A percentile compares a stretch with the other conserved stretches of the same genome.
phyloP scores from a whole-genome alignment of 2,113 vertebrate species.

The Henicopernis longicauda region DNA sequence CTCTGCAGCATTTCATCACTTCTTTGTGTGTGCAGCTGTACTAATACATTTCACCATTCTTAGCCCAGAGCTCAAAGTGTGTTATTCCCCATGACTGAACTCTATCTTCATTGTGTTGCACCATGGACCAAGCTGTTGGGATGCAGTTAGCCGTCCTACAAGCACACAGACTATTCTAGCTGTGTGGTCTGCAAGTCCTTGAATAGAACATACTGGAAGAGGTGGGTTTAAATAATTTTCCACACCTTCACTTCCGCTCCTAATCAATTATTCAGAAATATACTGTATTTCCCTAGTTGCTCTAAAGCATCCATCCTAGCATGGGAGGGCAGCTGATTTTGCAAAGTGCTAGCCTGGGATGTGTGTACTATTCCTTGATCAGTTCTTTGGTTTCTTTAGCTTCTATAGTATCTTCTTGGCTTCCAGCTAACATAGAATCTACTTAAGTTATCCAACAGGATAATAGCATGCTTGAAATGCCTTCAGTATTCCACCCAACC shows the following conservation, averaged over 20 bases:
- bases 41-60: not conserved
- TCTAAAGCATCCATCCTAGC: not conserved
- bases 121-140: not conserved
- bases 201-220: not conserved
- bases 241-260: not conserved
- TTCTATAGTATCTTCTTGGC: not conserved
- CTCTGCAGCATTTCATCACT: not conserved
- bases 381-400: not conserved
- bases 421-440: not conserved
- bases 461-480: not conserved
- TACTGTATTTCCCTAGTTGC: not conserved
- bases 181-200: not conserved
- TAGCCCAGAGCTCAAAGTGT: not conserved
- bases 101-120: accelerated
- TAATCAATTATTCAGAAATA: not conserved
- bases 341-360: not conserved
- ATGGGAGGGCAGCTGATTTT: not conserved
- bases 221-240: not conserved
- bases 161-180: not conserved
- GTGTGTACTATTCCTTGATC: not conserved
- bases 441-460: not conserved
- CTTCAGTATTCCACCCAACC: not conserved
- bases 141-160: not conserved
- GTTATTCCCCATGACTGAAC: not conserved
- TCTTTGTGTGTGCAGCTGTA: not conserved